Percentiles rank a stretch among this genome's conserved stretches.
Conservation (phyloP, 2,113 vertebrate genomes). For the Chloebia gouldiae region DNA sequence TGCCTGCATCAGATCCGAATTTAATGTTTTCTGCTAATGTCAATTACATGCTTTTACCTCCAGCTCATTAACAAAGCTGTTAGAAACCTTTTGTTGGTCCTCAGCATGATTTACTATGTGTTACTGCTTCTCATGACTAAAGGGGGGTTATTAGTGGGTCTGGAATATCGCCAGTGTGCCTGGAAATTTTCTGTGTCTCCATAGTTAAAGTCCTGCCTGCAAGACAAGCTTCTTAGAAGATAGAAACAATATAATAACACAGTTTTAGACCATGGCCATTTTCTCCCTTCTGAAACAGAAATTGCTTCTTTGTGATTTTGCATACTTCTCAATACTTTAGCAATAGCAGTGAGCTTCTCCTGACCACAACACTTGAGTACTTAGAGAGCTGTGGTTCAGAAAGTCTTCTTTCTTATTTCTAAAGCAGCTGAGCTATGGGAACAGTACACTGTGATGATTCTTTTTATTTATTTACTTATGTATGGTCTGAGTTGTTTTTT, state of each 20-base stretch:
- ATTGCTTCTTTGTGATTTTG: neutral
- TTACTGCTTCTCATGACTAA: neutral
- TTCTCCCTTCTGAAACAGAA: neutral
- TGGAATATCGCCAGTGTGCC: neutral
- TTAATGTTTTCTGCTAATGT: neutral
- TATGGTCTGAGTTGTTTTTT: neutral
- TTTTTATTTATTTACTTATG: neutral
- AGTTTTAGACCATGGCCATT: neutral
- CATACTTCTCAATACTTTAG: neutral
- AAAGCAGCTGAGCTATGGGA: neutral
- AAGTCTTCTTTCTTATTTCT: neutral
- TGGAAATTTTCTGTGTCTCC: neutral
- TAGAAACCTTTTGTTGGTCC: neutral
- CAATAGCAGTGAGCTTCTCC: neutral
- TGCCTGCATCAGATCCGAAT: neutral
- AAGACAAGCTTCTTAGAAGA: neutral
- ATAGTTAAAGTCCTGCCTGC: neutral
- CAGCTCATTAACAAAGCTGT: constrained; percentile 13
- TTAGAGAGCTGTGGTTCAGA: neutral
- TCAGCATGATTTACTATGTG: neutral
- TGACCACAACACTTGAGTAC: neutral
- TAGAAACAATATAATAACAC: neutral
- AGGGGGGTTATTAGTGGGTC: neutral
- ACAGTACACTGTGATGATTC: neutral
- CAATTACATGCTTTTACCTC: neutral